phyloP scores from a whole-genome alignment of 2,797 vertebrate species.

The Erethizon dorsatum region DNA sequence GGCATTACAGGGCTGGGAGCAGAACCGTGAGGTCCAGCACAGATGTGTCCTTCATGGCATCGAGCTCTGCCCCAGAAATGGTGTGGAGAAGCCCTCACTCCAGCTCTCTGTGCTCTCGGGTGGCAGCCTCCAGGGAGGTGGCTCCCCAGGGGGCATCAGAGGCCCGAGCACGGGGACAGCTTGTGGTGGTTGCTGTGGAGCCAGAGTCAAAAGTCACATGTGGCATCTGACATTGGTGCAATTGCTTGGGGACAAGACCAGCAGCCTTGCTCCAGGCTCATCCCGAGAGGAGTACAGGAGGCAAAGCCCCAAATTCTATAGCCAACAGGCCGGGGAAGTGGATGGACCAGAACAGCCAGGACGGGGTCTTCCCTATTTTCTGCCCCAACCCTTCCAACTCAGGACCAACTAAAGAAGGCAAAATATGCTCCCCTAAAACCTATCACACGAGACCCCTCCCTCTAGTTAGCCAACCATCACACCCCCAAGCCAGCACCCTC shows the following conservation, averaged over 20 bases:
- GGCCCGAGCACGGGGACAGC: not conserved
- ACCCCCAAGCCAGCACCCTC: not conserved
- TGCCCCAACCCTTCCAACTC: not conserved
- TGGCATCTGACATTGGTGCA: not conserved
- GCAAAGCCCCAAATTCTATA: not conserved
- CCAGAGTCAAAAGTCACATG: not conserved
- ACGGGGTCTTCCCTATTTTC: not conserved
- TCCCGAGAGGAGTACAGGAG: not conserved
- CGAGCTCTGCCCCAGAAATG: not conserved
- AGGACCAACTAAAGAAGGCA: not conserved
- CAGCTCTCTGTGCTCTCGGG: not conserved
- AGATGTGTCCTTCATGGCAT: conserved; percentile 4
- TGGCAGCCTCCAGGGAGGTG: not conserved
- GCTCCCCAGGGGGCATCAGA: not conserved
- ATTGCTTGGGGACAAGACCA: not conserved
- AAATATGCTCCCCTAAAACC: not conserved
- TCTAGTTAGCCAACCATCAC: not conserved
- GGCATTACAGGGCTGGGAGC: not conserved
- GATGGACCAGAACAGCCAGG: not conserved
- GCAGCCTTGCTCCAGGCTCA: not conserved
- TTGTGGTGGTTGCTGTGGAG: not conserved
- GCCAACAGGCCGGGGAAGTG: not conserved
- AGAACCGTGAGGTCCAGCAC: not conserved
- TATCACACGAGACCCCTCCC: accelerated
- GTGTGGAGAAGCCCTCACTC: not conserved